Evolutionary conservation across 2,797 vertebrate species (phyloP), one percentile per base, ranked within the genome.

Genomic region (Chrysolophus pictus): DNA sequence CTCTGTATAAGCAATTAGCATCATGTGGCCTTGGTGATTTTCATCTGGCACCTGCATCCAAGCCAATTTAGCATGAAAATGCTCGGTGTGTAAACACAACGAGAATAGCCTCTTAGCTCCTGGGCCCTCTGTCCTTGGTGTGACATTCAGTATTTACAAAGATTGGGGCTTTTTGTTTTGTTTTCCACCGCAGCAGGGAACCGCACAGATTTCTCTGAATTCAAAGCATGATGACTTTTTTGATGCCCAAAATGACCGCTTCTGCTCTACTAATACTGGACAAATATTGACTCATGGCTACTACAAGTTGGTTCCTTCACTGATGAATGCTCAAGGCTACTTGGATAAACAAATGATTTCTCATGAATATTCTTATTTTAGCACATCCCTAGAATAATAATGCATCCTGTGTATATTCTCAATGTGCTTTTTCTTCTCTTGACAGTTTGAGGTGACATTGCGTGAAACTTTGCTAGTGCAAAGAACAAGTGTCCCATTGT

Each of bases 341-440:
- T 95, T 95, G 93, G 78, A 90, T 96, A 95, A 96, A 94, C 90
- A 95, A 93, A 94, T 88, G 69, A 64, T 49, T 89, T 37, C 84
- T 85, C 92, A 96, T 93, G 85, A 96, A 96, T 95, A 95, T 95
- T 91, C 88, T 85, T 63, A 79, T 79, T 94, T 84, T 63, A 77
- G 26, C 90, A 21, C 81, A 72, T 69, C 62, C 46, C 29, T 55
- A 4, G 91, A 92, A 94, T 93, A 75, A 76, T 18, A 84, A 88
- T 53, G 22, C 5, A 22, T 24, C 35, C 14, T 42, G 21, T 46
- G 19, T 39, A 24, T 33, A 74, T 62, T 69, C 86, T 92, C 53
- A 37, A 84, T 84, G 76, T 64, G 74, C 44, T 59, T 71, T 23
- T 74, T 11, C 14, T 68, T 9, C 41, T 14, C 46, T 55, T 56